Evolutionary conservation across 2,797 vertebrate species (phyloP), one percentile per base, ranked within the genome.

Genomic region (Sebastes iracundus): DNA sequence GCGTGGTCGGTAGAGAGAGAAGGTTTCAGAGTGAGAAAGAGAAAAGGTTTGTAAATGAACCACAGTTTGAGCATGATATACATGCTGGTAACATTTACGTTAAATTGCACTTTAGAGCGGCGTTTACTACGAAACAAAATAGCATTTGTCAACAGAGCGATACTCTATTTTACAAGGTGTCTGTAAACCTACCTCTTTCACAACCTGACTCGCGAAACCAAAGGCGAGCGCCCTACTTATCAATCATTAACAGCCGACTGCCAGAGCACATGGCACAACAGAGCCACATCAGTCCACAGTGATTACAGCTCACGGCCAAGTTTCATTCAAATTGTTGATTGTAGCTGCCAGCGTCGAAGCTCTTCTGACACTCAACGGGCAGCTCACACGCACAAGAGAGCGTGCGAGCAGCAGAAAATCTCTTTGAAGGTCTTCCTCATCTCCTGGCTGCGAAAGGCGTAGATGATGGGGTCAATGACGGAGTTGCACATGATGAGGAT

Each of bases 401-500:
- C 60, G 49, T 96, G 79, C 5, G 90, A 97, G 91, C 97, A 98
- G 83, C 97, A 98, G 90, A 98, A 96, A 85, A 99, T 97, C 90
- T 99, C 98, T 60, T 97, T 98, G 92, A 99, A 98, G 72, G 98
- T 99, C 84, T 98, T 98, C 68, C 98, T 96, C 92, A 99, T 97
- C 89, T 99, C 98, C 68, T 98, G 98, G 91, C 97, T 99, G 74
- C 98, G 96, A 62, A 99, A 97, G n/a, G 98, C 98, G 30, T 99
- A 99, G 85, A 99, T 99, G 59, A 99, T 95, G 16, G 98, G 98
- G 90, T 99, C 98, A 0, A 99, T 98, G 92, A 99, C 93, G 0
- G 98, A 99, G 86, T 99, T 99, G 79, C 97, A 98, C 98, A 99
- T 99, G 90, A 99, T 99, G 66, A 99, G 97, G 53, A 98, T 97